phyloP scores from a whole-genome alignment of 2,113 vertebrate species.

The Apodemus sylvaticus region DNA sequence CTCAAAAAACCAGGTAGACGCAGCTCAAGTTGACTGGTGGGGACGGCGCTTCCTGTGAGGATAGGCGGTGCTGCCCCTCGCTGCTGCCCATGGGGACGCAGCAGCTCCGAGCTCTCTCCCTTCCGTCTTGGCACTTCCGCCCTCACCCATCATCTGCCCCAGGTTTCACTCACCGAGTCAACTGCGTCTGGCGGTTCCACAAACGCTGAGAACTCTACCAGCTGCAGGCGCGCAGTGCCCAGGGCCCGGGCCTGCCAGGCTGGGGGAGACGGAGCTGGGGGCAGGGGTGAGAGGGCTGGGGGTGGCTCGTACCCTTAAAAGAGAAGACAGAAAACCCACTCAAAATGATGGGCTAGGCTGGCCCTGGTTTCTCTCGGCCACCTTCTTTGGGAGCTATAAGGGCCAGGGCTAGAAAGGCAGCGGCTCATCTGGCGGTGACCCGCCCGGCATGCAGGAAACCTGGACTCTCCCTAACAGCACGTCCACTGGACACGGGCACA shows the following conservation, averaged over 20 bases:
- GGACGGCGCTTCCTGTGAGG: neutral
- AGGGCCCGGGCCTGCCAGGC: conserved; percentile 83
- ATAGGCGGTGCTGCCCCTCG: no score
- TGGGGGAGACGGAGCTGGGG: conserved; percentile 76
- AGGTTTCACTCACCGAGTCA: conserved; percentile 80
- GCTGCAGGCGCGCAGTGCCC: conserved; percentile 82
- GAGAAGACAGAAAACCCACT: neutral
- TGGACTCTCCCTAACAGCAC: neutral
- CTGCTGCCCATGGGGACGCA: neutral
- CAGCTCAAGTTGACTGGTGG: neutral
- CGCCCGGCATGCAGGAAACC: neutral
- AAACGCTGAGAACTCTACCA: conserved; percentile 85
- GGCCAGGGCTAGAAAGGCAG: neutral
- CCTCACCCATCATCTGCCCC: neutral
- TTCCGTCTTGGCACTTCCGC: neutral
- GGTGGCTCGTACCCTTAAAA: conserved; percentile 80
- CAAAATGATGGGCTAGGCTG: neutral
- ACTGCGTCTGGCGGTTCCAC: conserved; percentile 82
- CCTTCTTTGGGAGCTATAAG: conserved; percentile 58
- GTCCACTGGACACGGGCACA: neutral
- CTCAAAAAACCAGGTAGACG: neutral
- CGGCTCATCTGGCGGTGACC: neutral
- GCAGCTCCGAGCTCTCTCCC: neutral
- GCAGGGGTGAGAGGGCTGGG: conserved; percentile 76
- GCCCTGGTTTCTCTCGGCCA: conserved; percentile 65